Conservation (phyloP, 2,113 vertebrate genomes). For the Helogale parvula region DNA sequence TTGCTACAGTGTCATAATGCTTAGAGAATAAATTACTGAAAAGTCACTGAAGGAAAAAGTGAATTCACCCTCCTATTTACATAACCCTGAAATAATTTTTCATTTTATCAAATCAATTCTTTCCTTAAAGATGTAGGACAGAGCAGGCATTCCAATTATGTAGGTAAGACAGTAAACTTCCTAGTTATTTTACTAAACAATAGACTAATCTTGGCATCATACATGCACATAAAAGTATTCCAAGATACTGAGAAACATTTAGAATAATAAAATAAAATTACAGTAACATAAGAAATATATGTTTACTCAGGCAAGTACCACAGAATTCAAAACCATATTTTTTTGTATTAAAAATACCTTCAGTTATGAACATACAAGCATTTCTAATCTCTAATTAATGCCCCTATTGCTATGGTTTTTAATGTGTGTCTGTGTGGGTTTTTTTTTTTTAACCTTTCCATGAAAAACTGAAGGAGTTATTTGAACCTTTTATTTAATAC, state of each 20-base stretch:
- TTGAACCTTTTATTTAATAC: slow-evolving; percentile 79
- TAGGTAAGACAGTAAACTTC: slow-evolving; percentile 57
- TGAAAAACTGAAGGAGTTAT: slow-evolving; percentile 71
- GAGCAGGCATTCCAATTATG: slow-evolving; percentile 51
- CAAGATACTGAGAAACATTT: slow-evolving; percentile 53
- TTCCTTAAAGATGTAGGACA: slow-evolving; percentile 68
- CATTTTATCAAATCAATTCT: slow-evolving; percentile 50
- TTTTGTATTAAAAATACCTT: slow-evolving; percentile 49
- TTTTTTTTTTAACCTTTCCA: neutral
- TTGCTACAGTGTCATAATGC: slow-evolving; percentile 1
- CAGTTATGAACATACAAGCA: slow-evolving; percentile 57
- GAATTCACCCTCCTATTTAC: slow-evolving; percentile 27
- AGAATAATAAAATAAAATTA: slow-evolving; percentile 62
- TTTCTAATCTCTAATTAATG: slow-evolving; percentile 75
- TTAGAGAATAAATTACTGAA: slow-evolving; percentile 62
- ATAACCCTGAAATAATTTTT: slow-evolving; percentile 55
- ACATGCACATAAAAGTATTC: slow-evolving; percentile 67
- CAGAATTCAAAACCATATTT: slow-evolving; percentile 64
- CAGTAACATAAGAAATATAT: neutral
- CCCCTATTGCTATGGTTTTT: slow-evolving; percentile 52
- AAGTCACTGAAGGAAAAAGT: slow-evolving; percentile 46
- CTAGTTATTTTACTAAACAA: slow-evolving; percentile 70
- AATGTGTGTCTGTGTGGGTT: neutral
- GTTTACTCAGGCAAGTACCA: slow-evolving; percentile 35
- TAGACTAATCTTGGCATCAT: slow-evolving; percentile 21